Percentiles rank a stretch among this genome's conserved stretches.
Conservation (phyloP, 2,113 vertebrate species). For the Hemicordylus capensis region DNA sequence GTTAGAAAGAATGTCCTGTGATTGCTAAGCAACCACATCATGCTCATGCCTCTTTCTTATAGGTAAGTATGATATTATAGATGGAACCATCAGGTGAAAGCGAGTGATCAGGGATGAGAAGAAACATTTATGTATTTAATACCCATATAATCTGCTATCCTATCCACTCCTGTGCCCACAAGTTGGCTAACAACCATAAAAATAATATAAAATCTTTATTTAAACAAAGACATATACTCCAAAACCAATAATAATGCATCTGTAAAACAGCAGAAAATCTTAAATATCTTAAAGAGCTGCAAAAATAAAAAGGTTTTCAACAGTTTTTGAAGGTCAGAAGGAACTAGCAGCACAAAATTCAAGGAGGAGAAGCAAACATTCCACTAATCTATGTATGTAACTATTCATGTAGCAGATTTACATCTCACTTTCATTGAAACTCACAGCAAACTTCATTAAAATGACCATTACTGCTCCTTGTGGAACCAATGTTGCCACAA, state of each 20-base stretch:
- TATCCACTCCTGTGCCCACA: not conserved
- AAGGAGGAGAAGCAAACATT: no score
- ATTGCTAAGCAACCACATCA: not conserved
- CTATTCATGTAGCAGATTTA: no score
- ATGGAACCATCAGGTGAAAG: not conserved
- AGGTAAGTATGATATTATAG: not conserved
- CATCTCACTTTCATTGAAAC: no score
- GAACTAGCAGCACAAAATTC: no score
- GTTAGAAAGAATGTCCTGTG: not conserved
- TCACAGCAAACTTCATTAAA: no score
- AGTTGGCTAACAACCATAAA: not conserved
- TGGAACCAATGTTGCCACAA: not conserved
- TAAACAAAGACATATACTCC: not conserved
- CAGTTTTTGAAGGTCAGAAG: no score
- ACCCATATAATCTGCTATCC: not conserved
- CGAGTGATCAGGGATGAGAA: not conserved
- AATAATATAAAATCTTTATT: not conserved
- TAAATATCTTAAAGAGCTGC: no score
- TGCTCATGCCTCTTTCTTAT: not conserved
- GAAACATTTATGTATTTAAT: not conserved
- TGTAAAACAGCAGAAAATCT: not conserved
- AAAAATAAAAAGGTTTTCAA: no score
- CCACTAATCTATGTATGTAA: no score
- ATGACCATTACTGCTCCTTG: not conserved
- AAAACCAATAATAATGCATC: not conserved